phyloP scores from a whole-genome alignment of 2,888 invertebrate species.

The Acleris laterana region DNA sequence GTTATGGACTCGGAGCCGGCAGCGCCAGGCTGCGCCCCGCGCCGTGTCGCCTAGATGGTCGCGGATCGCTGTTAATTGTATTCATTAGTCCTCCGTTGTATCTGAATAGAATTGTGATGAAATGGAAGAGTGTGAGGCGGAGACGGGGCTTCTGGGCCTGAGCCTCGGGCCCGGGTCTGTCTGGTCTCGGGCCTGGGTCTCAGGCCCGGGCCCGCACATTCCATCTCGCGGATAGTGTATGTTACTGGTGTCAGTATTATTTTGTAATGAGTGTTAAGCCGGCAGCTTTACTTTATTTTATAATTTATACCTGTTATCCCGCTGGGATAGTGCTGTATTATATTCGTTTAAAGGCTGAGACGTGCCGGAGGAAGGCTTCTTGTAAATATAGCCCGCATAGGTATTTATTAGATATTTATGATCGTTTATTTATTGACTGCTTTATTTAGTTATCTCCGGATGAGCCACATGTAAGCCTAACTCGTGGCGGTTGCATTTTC shows the following conservation, averaged over 20 bases:
- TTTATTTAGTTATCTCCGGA: constrained; percentile 78
- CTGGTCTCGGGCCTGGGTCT: constrained; percentile 65
- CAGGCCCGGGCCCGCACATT: constrained; percentile 72
- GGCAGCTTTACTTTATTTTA: constrained; percentile 81
- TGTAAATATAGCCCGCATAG: constrained; percentile 84
- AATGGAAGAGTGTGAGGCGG: constrained; percentile 65
- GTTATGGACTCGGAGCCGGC: constrained; percentile 53
- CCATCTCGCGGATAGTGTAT: constrained; percentile 77
- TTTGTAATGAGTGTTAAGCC: constrained; percentile 82
- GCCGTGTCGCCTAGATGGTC: constrained; percentile 58
- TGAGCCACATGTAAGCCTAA: constrained; percentile 69
- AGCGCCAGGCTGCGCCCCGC: constrained; percentile 41
- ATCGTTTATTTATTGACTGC: constrained; percentile 85
- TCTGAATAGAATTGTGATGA: constrained; percentile 76
- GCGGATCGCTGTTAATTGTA: constrained; percentile 79
- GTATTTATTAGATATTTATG: constrained; percentile 86
- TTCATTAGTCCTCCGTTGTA: constrained; percentile 76
- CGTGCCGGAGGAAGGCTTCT: constrained; percentile 77
- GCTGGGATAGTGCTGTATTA: constrained; percentile 82
- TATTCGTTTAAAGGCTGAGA: constrained; percentile 81
- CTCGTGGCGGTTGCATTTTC: constrained; percentile 77
- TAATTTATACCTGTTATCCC: constrained; percentile 83
- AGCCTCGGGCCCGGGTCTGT: constrained; percentile 31
- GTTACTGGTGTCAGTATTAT: constrained; percentile 84
- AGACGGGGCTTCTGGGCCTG: constrained; percentile 55